phyloP scores from a whole-genome alignment of 2,888 invertebrate species.

The Nowickia ferox region DNA sequence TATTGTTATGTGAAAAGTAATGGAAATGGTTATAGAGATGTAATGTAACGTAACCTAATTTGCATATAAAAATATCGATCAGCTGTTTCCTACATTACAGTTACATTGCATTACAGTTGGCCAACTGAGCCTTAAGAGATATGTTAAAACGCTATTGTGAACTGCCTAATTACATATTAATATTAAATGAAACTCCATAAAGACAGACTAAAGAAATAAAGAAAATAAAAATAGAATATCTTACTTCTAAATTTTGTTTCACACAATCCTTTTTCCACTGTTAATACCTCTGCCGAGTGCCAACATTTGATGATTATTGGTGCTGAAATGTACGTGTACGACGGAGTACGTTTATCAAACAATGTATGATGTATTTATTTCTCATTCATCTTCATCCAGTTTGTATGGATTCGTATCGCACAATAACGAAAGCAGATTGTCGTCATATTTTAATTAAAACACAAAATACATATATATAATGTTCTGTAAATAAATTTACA shows the following conservation, averaged over 20 bases:
- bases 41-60: too few species aligned
- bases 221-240: neutral
- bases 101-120: too few species aligned
- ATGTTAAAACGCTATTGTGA: too few species aligned
- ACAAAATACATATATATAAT: conserved; percentile 45
- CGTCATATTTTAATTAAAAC: conserved; percentile 67
- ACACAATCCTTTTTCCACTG: neutral
- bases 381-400: conserved; percentile 25
- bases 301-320: conserved; percentile 40
- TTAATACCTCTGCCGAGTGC: neutral
- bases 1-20: too few species aligned
- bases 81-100: too few species aligned
- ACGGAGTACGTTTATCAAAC: neutral
- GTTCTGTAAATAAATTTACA: conserved; percentile 61
- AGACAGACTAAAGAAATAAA: neutral
- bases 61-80: too few species aligned
- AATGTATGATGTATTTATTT: conserved; percentile 24
- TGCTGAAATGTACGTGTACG: conserved; percentile 3
- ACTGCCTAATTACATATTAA: too few species aligned
- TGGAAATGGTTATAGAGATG: too few species aligned
- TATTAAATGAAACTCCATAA: too few species aligned
- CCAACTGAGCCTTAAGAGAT: too few species aligned
- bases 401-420: neutral
- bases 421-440: conserved; percentile 45
- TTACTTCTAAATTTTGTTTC: neutral